Evolutionary conservation across 2,888 invertebrate species (phyloP), one percentile per base, ranked within the genome.

Genomic region (Microdon myrmicae): DNA sequence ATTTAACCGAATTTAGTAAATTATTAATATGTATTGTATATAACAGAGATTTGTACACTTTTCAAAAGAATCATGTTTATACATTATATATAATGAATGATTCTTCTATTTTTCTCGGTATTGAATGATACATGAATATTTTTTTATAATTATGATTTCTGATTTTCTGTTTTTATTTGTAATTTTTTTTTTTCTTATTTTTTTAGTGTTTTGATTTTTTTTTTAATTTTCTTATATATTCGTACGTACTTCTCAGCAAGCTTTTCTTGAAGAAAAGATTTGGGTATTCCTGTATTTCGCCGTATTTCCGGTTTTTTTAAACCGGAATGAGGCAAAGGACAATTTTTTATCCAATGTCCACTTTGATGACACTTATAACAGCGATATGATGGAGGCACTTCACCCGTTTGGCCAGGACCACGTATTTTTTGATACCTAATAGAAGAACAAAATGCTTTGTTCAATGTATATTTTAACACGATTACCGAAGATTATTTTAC

Each of bases 331-430:
- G 69, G 69, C 67, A 87, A 81, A 5, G 96, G 95, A 78, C 99
- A 99, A 79, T 96, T 93, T 79, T 93, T 94, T 69, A 96, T 96
- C 94, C 95, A 98, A 81, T 99, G 99, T 1, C 99, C 99, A 56
- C 88, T 86, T 78, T 94, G 90, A 72, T 93, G 90, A 81, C 99
- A 99, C 79, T 93, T 93, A 76, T 90, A 93, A 80, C 99, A 99
- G 37, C 90, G 85, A 81, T 99, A 99, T 74, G 88, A 89, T n/a
- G 89, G 80, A 45, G 96, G 96, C 13, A 96, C 94, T 71, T 89
- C 87, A 17, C 96, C 96, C 71, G 89, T 86, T 82, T 94, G 94
- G 79, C 90, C 90, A 41, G 92, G 90, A 54, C 92, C 92, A 74
- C 91, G 88, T 75, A 93, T 89, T 82, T 91, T 92, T 79, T 90